These are phyloP conservation scores for Zoroaster sp. DNA, from an alignment of 53 echinoderm and acorn worm genomes.

Conservation along the genomic window DNA sequence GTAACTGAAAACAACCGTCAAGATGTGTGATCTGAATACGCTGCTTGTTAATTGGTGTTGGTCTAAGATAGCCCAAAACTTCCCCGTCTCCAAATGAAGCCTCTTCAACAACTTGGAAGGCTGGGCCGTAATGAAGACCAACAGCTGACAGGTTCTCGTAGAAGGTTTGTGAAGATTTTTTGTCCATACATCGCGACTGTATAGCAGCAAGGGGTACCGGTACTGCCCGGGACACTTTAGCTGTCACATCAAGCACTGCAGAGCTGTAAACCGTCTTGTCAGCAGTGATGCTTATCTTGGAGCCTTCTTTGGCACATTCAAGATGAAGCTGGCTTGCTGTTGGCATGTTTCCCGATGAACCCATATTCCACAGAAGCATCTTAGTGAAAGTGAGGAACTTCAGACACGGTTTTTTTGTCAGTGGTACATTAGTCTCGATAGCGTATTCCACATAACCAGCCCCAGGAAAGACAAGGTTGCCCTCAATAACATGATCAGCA, in stretches of 20 bases:
- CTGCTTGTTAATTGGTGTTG: conserved; percentile 64
- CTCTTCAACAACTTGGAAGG: conserved; percentile 74
- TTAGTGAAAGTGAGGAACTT: conserved; percentile 54
- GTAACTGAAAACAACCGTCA: conserved; percentile 79
- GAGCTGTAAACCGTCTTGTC: conserved; percentile 33
- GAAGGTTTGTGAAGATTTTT: conserved; percentile 50
- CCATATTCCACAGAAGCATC: conserved; percentile 21
- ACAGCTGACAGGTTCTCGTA: conserved; percentile 55
- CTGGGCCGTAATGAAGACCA: conserved; percentile 69
- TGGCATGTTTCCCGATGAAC: not conserved
- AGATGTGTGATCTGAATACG: conserved; percentile 75
- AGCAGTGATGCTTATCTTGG: conserved; percentile 45
- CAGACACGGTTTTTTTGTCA: conserved; percentile 53
- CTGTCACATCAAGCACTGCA: conserved; percentile 8
- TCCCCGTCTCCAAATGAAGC: conserved; percentile 79
- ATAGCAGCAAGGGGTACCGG: conserved; percentile 15
- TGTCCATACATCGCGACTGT: conserved; percentile 39
- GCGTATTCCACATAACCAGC: conserved; percentile 73
- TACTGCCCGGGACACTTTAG: not conserved
- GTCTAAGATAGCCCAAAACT: conserved; percentile 42
- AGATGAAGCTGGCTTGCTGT: conserved; percentile 28
- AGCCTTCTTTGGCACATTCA: conserved; percentile 45
- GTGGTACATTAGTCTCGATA: conserved; percentile 58
- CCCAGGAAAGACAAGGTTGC: conserved; percentile 69
- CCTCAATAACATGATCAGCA: conserved; percentile 65